These are phyloP conservation scores for Drosophila prolongata DNA, from an alignment of 2,888 invertebrate species.

Conservation along the genomic window DNA sequence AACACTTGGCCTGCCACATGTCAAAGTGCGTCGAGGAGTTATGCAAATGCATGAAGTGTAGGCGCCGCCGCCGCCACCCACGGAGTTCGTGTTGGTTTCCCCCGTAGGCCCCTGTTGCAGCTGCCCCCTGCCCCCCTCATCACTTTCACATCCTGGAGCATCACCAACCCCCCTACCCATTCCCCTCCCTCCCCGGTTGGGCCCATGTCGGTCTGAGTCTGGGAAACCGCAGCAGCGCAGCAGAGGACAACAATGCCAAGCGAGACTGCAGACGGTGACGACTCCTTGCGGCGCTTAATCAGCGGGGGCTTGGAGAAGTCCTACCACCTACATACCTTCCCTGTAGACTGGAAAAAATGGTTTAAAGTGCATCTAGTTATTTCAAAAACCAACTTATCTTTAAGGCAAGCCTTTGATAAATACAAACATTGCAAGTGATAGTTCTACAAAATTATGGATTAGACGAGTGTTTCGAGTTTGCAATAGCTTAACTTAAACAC, in stretches of 20 bases:
- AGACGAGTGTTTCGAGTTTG: no score
- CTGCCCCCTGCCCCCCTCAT: neutral
- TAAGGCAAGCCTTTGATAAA: no score
- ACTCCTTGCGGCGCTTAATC: conserved; percentile 59
- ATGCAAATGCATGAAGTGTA: conserved; percentile 69
- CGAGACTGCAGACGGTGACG: conserved; percentile 46
- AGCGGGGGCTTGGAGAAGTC: conserved; percentile 44
- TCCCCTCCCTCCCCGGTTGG: neutral
- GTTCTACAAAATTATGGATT: no score
- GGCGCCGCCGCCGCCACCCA: conserved; percentile 29
- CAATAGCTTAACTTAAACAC: no score
- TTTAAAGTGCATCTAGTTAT: neutral
- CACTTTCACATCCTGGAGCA: conserved; percentile 26
- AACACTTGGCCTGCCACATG: conserved; percentile 63
- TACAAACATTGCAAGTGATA: no score
- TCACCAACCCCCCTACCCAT: no score
- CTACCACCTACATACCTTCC: neutral
- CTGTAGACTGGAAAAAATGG: conserved; percentile 14
- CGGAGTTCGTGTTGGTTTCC: conserved; percentile 31
- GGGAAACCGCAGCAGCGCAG: conserved; percentile 32
- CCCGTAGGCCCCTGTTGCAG: neutral
- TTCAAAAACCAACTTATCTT: no score
- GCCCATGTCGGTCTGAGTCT: conserved; percentile 20
- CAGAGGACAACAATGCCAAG: conserved; percentile 25
- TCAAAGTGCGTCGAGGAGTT: conserved; percentile 77